Conservation (phyloP, 2,888 invertebrate genomes). For the Sthenelais limicola region DNA sequence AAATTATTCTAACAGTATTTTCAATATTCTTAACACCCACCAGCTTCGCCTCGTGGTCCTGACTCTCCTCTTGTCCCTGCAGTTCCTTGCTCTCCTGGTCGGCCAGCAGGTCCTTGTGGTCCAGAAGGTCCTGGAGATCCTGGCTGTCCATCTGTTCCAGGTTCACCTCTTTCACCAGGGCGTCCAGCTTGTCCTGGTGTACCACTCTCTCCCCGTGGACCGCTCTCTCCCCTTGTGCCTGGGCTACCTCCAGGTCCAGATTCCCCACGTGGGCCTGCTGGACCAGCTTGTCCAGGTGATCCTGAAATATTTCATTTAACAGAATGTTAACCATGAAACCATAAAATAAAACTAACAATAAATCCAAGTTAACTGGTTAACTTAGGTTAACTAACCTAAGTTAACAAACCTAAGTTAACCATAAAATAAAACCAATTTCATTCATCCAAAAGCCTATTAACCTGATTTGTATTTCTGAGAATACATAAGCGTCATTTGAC, state of each 20-base stretch:
- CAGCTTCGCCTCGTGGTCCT: constrained; percentile 51
- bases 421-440: too few relatives aligned
- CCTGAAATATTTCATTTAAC: too few relatives aligned
- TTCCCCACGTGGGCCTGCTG: constrained; percentile 33
- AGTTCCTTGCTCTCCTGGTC: constrained; percentile 36
- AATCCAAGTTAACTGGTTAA: too few relatives aligned
- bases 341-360: too few relatives aligned
- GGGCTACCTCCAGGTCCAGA: constrained; percentile 24
- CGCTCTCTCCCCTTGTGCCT: constrained; percentile 30
- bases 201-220: constrained; percentile 37
- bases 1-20: too few relatives aligned
- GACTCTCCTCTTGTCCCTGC: constrained; percentile 30
- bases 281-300: constrained; percentile 9
- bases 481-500: too few relatives aligned
- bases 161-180: constrained; percentile 46
- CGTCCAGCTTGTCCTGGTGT: constrained; percentile 40
- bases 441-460: too few relatives aligned
- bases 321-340: too few relatives aligned
- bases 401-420: too few relatives aligned
- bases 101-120: constrained; percentile 34
- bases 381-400: too few relatives aligned
- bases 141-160: constrained; percentile 36
- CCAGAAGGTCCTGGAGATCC: constrained; percentile 36
- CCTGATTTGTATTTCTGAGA: too few relatives aligned
- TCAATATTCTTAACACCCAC: constrained; percentile 54